These are phyloP conservation scores for Ectemnius cavifrons DNA, from an alignment of 2,888 invertebrate genomes.

Conservation along the genomic window DNA sequence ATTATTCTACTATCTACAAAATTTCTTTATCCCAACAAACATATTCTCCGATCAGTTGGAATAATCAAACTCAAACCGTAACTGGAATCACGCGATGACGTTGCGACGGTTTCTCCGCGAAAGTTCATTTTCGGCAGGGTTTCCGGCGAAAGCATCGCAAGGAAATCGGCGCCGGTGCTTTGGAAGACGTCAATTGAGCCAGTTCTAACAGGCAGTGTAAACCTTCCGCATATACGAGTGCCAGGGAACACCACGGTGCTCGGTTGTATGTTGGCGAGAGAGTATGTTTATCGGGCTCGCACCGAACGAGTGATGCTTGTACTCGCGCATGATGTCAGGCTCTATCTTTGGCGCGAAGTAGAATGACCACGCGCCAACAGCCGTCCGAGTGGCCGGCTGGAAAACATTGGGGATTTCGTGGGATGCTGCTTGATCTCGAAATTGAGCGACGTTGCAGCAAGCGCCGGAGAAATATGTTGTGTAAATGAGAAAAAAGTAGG, in stretches of 20 bases:
- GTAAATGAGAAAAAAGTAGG: no score
- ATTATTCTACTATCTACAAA: no score
- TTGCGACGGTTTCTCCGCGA: no score
- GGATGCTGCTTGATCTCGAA: background rate
- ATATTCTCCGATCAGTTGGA: no score
- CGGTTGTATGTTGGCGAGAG: no score
- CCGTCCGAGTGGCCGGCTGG: constrained; percentile 9
- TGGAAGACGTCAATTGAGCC: constrained; percentile 58
- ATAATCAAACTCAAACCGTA: no score
- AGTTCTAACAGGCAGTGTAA: constrained; percentile 54
- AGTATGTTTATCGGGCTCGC: constrained; percentile 61
- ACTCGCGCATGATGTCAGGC: constrained; percentile 64
- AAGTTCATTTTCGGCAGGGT: no score
- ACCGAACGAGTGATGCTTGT: constrained; percentile 60
- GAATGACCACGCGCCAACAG: constrained; percentile 60
- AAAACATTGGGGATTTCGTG: background rate
- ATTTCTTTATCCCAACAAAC: no score
- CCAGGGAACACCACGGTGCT: no score
- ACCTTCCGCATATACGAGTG: constrained; percentile 30
- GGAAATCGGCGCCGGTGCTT: constrained; percentile 31
- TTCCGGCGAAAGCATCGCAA: no score
- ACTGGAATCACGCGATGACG: no score
- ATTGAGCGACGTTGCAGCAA: background rate
- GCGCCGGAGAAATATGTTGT: no score
- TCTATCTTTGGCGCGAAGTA: constrained; percentile 68